A percentile compares a stretch with the other conserved stretches of the same genome.
These are phyloP conservation scores for Hyperoplus immaculatus DNA, from an alignment of 2,797 vertebrate species.

Conservation along the genomic window DNA sequence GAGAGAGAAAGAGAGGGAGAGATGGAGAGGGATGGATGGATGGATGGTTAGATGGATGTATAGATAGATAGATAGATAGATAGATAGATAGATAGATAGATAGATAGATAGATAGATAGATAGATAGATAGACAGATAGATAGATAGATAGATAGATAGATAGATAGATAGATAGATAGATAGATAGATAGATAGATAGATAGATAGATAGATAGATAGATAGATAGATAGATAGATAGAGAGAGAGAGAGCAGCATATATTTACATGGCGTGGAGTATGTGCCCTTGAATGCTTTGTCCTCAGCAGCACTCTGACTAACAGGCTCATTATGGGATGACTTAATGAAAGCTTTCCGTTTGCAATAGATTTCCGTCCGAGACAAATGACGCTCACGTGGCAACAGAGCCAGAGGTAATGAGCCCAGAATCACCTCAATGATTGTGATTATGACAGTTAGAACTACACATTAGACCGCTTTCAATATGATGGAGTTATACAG, in stretches of 20 bases:
- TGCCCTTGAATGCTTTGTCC: conserved; percentile 69
- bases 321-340: conserved; percentile 82
- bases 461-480: conserved; percentile 39
- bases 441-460: conserved; percentile 68
- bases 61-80: too few species aligned
- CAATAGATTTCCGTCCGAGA: conserved; percentile 76
- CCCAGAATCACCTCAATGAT: conserved; percentile 51
- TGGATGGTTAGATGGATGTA: too few species aligned
- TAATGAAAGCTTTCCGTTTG: conserved; percentile 81
- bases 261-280: conserved; percentile 66
- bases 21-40: too few species aligned
- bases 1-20: too few species aligned
- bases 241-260: conserved; percentile 47
- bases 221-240: too few species aligned
- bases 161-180: too few species aligned
- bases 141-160: too few species aligned
- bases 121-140: too few species aligned
- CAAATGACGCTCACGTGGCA: conserved; percentile 71
- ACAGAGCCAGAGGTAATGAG: conserved; percentile 56
- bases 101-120: too few species aligned
- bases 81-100: too few species aligned
- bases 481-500: conserved; percentile 45
- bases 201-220: too few species aligned
- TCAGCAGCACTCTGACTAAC: conserved; percentile 71
- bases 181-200: too few species aligned